Percentiles rank a stretch among this genome's conserved stretches.
Conservation (phyloP, 2,797 vertebrate genomes). For the Gymnocypris eckloni region DNA sequence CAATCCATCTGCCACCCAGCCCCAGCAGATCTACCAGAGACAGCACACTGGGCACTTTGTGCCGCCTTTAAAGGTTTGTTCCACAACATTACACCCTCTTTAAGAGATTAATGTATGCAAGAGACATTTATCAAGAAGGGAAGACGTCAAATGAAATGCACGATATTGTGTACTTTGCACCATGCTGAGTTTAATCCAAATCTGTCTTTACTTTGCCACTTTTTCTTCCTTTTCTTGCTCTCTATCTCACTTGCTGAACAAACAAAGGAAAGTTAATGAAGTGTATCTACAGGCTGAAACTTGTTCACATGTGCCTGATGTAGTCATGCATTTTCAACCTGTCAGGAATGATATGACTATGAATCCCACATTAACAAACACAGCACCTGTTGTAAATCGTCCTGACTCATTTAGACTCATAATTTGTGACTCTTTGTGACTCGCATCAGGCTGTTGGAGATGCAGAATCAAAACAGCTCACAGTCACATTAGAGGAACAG, state of each 20-base stretch:
- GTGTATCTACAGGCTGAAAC: background rate
- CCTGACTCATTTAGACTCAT: constrained; percentile 12
- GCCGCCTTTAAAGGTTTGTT: constrained; percentile 74
- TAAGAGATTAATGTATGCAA: constrained; percentile 61
- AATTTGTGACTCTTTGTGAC: constrained; percentile 20
- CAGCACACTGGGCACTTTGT: constrained; percentile 67
- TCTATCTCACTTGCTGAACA: constrained; percentile 9
- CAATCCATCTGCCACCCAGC: constrained; percentile 73
- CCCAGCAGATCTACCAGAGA: constrained; percentile 71
- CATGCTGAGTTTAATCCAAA: constrained; percentile 46
- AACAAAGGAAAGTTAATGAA: constrained; percentile 44
- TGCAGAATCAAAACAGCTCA: constrained; percentile 17
- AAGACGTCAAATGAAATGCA: constrained; percentile 50
- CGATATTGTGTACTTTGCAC: constrained; percentile 32
- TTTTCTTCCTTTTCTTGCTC: background rate
- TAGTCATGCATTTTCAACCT: background rate
- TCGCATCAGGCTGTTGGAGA: constrained; percentile 34
- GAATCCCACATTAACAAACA: constrained; percentile 25
- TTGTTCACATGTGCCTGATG: background rate
- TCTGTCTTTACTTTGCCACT: constrained; percentile 26
- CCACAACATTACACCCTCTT: constrained; percentile 75
- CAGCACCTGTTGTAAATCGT: constrained; percentile 13
- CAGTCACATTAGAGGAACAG: background rate
- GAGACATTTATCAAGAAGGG: constrained; percentile 51
- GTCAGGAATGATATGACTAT: background rate